These are phyloP conservation scores for Rhodophaea formosa DNA, from an alignment of 2,888 invertebrate genomes.

Conservation along the genomic window DNA sequence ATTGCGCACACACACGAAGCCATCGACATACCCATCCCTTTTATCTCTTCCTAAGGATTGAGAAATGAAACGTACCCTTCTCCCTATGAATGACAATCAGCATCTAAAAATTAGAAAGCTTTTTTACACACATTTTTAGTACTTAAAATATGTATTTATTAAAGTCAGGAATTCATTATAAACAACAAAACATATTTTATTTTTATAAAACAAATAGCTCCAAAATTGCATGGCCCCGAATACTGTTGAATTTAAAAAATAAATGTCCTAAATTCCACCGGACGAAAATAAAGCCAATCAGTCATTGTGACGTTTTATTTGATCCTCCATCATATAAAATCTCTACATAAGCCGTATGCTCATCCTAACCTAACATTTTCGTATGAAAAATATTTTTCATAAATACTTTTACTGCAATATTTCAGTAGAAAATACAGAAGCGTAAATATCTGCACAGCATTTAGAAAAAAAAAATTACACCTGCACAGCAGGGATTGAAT, in stretches of 20 bases:
- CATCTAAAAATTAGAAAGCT: too few relatives aligned
- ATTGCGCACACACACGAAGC: too few relatives aligned
- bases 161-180: not conserved
- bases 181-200: not conserved
- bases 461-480: too few relatives aligned
- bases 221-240: not conserved
- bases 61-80: too few relatives aligned
- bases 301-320: slow-evolving; percentile 15
- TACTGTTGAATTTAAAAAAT: not conserved
- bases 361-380: not conserved
- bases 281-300: slow-evolving; percentile 22
- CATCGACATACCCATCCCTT: too few relatives aligned
- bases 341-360: not conserved
- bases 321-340: slow-evolving; percentile 4
- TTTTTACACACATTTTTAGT: too few relatives aligned
- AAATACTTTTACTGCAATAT: not conserved
- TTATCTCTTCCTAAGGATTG: too few relatives aligned
- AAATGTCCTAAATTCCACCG: not conserved
- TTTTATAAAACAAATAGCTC: not conserved
- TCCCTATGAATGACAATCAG: too few relatives aligned
- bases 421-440: too few relatives aligned
- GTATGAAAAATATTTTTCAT: not conserved
- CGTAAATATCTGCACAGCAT: too few relatives aligned
- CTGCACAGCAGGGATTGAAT: too few relatives aligned
- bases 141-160: too few relatives aligned